phyloP scores from a whole-genome alignment of 2,888 invertebrate genomes.

The Drosophila antonietae region DNA sequence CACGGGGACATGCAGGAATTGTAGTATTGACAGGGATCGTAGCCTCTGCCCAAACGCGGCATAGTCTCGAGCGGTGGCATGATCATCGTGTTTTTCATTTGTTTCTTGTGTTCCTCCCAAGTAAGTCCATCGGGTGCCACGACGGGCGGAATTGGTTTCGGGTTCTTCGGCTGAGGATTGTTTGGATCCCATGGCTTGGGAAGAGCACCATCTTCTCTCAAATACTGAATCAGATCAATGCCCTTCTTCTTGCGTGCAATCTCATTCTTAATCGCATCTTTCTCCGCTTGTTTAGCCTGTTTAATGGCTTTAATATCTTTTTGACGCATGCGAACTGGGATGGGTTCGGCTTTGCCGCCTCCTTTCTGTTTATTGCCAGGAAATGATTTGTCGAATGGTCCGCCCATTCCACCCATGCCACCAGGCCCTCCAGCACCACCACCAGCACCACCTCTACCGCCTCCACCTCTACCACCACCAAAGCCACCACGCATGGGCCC shows the following conservation, averaged over 20 bases:
- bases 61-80: slow-evolving; percentile 65
- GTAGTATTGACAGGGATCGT: slow-evolving; percentile 42
- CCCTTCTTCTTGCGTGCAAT: slow-evolving; percentile 29
- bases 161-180: slow-evolving; percentile 4
- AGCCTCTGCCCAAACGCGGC: slow-evolving; percentile 64
- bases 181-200: slow-evolving; percentile 44
- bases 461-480: slow-evolving; percentile 6
- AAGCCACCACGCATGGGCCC: slow-evolving; percentile 24
- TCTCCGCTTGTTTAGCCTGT: slow-evolving; percentile 3
- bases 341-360: slow-evolving; percentile 16
- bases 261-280: slow-evolving; percentile 16
- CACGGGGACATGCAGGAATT: slow-evolving; percentile 17
- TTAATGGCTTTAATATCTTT: slow-evolving; percentile 16
- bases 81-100: slow-evolving; percentile 37
- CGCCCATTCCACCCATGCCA: not conserved
- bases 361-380: slow-evolving; percentile 16
- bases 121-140: slow-evolving; percentile 61
- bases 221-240: slow-evolving; percentile 58
- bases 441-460: not conserved
- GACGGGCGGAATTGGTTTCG: slow-evolving; percentile 5
- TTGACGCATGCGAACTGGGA: slow-evolving; percentile 39
- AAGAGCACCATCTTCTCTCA: slow-evolving; percentile 32
- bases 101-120: slow-evolving; percentile 39
- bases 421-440: not conserved
- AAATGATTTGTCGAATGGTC: slow-evolving; percentile 5